These are phyloP conservation scores for Chloropsis cyanopogon DNA, from an alignment of 2,113 vertebrate genomes.

Conservation along the genomic window DNA sequence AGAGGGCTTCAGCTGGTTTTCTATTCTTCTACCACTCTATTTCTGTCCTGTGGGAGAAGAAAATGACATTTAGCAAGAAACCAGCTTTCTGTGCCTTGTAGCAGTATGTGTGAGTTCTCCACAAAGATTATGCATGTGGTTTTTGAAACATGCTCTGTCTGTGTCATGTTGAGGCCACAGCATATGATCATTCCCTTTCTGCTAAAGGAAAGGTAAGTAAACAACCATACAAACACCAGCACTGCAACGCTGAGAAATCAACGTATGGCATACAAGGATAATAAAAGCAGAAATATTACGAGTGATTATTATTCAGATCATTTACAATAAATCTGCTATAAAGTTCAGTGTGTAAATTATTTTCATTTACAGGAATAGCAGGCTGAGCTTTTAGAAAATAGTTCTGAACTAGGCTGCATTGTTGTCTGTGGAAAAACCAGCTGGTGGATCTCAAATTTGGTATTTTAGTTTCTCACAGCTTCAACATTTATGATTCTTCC, in stretches of 20 bases:
- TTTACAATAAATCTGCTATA: not conserved
- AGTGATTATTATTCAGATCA: slow-evolving; percentile 4
- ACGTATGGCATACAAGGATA: not conserved
- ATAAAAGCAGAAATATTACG: not conserved
- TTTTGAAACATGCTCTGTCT: not conserved
- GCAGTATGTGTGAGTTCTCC: not conserved
- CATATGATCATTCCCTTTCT: not conserved
- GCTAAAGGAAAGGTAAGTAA: not conserved
- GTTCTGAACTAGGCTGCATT: not conserved
- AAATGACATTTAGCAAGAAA: not conserved
- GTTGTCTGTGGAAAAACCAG: not conserved
- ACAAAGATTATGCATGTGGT: not conserved
- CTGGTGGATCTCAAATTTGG: not conserved
- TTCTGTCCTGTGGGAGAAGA: not conserved
- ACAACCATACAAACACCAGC: not conserved
- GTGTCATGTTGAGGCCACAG: not conserved
- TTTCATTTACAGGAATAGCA: not conserved
- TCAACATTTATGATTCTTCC: not conserved
- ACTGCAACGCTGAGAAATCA: not conserved
- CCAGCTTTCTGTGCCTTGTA: not conserved
- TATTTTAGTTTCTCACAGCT: not conserved
- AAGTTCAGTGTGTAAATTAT: not conserved
- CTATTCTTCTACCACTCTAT: not conserved
- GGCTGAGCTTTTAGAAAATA: not conserved
- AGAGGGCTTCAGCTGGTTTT: not conserved